A percentile compares a stretch with the other conserved stretches of the same genome.
phyloP scores from a whole-genome alignment of 2,797 vertebrate species.

The Moxostoma hubbsi region DNA sequence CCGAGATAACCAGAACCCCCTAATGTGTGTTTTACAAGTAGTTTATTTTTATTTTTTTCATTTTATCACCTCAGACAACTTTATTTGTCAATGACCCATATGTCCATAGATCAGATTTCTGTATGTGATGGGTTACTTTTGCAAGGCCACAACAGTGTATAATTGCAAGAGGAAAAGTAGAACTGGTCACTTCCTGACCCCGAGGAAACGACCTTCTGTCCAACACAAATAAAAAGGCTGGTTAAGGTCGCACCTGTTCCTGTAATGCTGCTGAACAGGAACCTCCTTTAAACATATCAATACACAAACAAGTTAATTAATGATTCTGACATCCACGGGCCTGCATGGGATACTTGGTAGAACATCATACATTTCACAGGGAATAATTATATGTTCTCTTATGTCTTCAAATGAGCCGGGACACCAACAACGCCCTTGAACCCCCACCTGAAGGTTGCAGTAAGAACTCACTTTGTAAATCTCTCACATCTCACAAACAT shows the following conservation, averaged over 20 bases:
- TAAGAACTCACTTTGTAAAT: neutral
- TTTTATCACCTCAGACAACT: no score
- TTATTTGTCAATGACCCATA: no score
- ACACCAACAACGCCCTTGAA: neutral
- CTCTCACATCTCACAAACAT: neutral
- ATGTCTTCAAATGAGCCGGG: constrained; percentile 12
- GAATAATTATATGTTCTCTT: constrained; percentile 16
- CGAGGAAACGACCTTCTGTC: constrained; percentile 46
- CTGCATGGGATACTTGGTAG: neutral
- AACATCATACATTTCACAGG: neutral
- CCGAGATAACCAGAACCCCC: no score
- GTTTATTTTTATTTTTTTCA: no score
- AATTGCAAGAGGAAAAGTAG: neutral
- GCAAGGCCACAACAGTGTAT: no score
- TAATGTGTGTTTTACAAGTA: no score
- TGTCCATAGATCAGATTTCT: no score
- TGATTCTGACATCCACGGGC: neutral
- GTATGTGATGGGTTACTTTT: no score
- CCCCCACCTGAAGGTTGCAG: neutral
- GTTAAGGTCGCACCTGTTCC: constrained; percentile 25
- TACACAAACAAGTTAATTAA: constrained; percentile 17
- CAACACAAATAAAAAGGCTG: constrained; percentile 57
- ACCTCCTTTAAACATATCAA: constrained; percentile 15
- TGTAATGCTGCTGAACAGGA: neutral
- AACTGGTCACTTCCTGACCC: constrained; percentile 11